Percentiles rank a stretch among this genome's conserved stretches.
phyloP scores from a whole-genome alignment of 2,113 vertebrate genomes.

The Spilogale gracilis region DNA sequence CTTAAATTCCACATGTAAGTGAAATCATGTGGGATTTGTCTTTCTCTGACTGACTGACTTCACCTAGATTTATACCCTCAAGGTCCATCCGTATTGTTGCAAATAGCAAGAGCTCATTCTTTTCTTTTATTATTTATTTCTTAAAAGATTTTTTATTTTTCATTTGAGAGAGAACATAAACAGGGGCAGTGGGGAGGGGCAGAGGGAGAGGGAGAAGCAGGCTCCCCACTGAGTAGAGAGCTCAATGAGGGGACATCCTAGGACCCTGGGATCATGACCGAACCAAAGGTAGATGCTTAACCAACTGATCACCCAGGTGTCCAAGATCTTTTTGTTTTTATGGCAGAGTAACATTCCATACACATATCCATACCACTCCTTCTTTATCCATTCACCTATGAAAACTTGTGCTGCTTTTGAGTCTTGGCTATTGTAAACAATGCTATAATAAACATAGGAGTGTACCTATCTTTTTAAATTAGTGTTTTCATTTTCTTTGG shows the following conservation, averaged over 20 bases:
- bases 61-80: background rate
- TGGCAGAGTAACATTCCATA: background rate
- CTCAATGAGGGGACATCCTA: too few species aligned
- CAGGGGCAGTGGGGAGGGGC: too few species aligned
- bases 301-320: too few species aligned
- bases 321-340: background rate
- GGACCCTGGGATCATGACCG: too few species aligned
- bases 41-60: background rate
- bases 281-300: too few species aligned
- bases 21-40: background rate
- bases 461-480: background rate
- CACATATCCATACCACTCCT: background rate
- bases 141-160: too few species aligned
- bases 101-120: background rate
- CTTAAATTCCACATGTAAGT: background rate
- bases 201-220: too few species aligned
- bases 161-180: too few species aligned
- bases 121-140: background rate
- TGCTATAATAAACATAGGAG: background rate
- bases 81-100: background rate
- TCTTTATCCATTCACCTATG: background rate
- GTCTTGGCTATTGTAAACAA: background rate
- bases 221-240: too few species aligned
- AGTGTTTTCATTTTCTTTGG: background rate
- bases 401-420: background rate